Evolutionary conservation across 2,797 vertebrate genomes (phyloP), one percentile per base, ranked within the genome.

Genomic region (Pteronotus mesoamericanus): DNA sequence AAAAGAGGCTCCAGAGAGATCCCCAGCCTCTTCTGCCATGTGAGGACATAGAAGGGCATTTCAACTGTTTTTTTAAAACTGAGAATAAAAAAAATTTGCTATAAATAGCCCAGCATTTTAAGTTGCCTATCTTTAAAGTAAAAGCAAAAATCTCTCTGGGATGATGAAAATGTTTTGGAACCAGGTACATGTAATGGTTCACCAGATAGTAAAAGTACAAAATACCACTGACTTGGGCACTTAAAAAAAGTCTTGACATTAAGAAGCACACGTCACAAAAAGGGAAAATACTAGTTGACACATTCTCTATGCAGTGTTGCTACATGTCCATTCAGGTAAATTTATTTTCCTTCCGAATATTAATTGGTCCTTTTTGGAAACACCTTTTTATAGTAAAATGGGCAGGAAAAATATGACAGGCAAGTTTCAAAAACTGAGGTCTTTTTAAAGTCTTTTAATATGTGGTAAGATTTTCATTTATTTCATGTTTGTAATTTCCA

Each of bases 331-430:
- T 22, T 44, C 92, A 75, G 34, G 74, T 32, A 4, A 48, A 85
- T 64, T 91, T 39, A 79, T 75, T 93, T 79, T 87, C 57, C 59
- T 92, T 90, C 85, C 90, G 88, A 96, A 89, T 26, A 71, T 87
- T 55, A n/a, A 84, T 59, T 85, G 84, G 29, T 77, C 59, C 51
- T 69, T 87, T 90, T 7, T 19, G 29, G 53, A 74, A 48, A 75
- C 42, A 68, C 89, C 55, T 57, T 74, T 78, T 44, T 61, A 55
- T 32, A 78, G 59, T n/a, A 22, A 55, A 86, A 86, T 19, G 10
- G 21, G 48, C 46, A 78, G 2, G 34, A 37, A 83, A 94, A 96
- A 74, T 32, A 74, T 19, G 55, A 86, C 2, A 61, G 15, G 2
- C 12, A 68, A 74, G 34, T 92, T 72, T 51, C 37, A 87, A n/a